A percentile compares a stretch with the other conserved stretches of the same genome.
Conservation (phyloP, 2,113 vertebrate genomes). For the Archilochus colubris region DNA sequence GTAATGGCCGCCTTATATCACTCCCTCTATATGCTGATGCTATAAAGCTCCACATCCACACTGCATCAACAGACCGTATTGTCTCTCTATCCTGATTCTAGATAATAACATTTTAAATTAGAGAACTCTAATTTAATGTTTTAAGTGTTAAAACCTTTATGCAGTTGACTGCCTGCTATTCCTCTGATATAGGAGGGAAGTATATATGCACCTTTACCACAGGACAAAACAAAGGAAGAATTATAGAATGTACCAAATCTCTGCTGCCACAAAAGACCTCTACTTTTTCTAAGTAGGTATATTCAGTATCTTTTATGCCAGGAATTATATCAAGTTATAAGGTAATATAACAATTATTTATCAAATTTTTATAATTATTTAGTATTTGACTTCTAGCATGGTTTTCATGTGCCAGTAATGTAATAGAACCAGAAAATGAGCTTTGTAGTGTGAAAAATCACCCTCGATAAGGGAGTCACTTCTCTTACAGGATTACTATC, state of each 20-base stretch:
- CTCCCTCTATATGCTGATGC: neutral
- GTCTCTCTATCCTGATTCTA: neutral
- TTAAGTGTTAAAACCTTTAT: conserved; percentile 14
- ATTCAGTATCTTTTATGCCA: neutral
- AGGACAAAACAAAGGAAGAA: neutral
- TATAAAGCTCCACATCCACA: conserved; percentile 43
- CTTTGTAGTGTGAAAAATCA: neutral
- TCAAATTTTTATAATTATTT: neutral
- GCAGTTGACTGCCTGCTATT: neutral
- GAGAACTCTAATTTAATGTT: conserved; percentile 43
- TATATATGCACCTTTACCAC: neutral
- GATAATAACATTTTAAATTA: conserved; percentile 49
- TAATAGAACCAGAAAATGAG: rapidly evolving
- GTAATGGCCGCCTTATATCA: conserved; percentile 53
- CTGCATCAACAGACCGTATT: neutral
- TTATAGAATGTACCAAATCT: neutral
- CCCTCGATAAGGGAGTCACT: neutral
- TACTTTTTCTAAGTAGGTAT: neutral
- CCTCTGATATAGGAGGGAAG: neutral
- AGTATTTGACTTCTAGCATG: neutral
- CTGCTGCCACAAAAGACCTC: rapidly evolving
- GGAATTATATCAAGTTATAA: neutral
- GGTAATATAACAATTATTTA: neutral
- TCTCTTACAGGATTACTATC: neutral
- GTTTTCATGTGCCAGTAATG: neutral